Conservation (phyloP, 2,797 vertebrate species). For the Ambastaia sidthimunki region DNA sequence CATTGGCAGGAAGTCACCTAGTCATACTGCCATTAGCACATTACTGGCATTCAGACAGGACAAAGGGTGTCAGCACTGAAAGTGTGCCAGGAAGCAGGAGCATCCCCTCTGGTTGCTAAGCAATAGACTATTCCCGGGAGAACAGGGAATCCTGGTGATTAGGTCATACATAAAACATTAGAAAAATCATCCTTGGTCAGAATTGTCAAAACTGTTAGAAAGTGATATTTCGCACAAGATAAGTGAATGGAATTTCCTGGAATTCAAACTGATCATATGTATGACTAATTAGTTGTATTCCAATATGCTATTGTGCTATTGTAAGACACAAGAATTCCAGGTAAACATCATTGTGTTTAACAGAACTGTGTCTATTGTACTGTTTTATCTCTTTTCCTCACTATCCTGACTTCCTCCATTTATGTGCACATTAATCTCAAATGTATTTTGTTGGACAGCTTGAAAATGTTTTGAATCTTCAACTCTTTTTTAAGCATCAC, state of each 20-base stretch:
- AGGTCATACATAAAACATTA: constrained; percentile 37
- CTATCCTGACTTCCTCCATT: constrained; percentile 2
- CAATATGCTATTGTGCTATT: too few relatives aligned
- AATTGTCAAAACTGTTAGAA: too few relatives aligned
- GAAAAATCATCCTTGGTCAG: constrained; percentile 17
- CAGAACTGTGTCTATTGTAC: too few relatives aligned
- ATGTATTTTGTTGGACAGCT: background rate
- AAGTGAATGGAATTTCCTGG: too few relatives aligned
- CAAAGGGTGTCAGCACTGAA: constrained; percentile 23
- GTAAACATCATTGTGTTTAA: background rate
- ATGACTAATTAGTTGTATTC: too few relatives aligned
- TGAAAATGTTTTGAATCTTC: background rate
- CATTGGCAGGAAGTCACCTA: constrained; percentile 27
- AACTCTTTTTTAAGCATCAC: background rate
- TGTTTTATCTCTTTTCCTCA: too few relatives aligned
- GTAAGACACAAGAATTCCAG: too few relatives aligned
- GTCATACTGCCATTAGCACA: constrained; percentile 18
- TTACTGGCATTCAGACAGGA: constrained; percentile 22
- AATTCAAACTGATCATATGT: too few relatives aligned
- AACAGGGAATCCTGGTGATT: constrained; percentile 32
- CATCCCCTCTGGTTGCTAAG: constrained; percentile 40
- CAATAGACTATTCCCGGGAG: constrained; percentile 28
- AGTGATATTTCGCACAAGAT: too few relatives aligned
- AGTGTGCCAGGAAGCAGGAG: constrained; percentile 29
- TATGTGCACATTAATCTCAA: background rate